Evolutionary conservation across 2,888 invertebrate species (phyloP).

Genomic region (Macrophya alboannulata): DNA sequence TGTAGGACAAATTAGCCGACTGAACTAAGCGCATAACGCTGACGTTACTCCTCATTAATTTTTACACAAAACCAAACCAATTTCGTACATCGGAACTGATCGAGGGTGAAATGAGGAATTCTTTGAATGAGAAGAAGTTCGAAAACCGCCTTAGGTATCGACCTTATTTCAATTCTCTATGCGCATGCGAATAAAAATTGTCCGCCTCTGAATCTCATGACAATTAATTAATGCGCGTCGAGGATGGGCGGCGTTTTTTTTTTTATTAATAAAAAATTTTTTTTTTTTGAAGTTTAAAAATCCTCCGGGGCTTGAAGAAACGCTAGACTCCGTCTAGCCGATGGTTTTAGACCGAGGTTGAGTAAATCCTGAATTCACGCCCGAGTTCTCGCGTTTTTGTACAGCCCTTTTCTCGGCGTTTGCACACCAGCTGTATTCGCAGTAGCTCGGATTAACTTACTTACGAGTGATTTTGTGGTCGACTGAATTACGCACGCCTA

Average conservation of each 20-base stretch:
- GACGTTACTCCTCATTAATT: not conserved
- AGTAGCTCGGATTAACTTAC: slow-evolving; percentile 17
- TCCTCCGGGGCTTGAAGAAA: not conserved
- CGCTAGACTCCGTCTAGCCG: not conserved
- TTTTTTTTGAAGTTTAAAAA: not conserved
- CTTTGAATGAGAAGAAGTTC: not conserved
- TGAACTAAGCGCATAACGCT: not conserved
- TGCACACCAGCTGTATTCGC: slow-evolving; percentile 1
- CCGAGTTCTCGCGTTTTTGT: slow-evolving; percentile 67
- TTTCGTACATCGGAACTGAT: not conserved
- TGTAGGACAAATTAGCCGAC: slow-evolving; percentile 17
- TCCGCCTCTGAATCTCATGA: not conserved
- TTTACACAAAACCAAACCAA: not conserved
- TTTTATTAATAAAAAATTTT: not conserved
- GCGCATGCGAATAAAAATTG: slow-evolving; percentile 27
- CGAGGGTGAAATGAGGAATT: not conserved
- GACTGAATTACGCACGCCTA: slow-evolving; percentile 35
- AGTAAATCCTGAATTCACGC: slow-evolving; percentile 68
- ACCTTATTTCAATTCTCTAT: not conserved
- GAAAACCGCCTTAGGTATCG: slow-evolving; percentile 2
- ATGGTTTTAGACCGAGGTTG: slow-evolving; percentile 47
- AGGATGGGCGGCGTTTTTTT: not conserved
- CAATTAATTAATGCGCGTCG: not conserved
- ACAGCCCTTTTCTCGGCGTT: slow-evolving; percentile 33
- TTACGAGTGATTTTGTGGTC: slow-evolving; percentile 28